Evolutionary conservation across 2,888 invertebrate species (phyloP).

Genomic region (Steinernema scapterisci): DNA sequence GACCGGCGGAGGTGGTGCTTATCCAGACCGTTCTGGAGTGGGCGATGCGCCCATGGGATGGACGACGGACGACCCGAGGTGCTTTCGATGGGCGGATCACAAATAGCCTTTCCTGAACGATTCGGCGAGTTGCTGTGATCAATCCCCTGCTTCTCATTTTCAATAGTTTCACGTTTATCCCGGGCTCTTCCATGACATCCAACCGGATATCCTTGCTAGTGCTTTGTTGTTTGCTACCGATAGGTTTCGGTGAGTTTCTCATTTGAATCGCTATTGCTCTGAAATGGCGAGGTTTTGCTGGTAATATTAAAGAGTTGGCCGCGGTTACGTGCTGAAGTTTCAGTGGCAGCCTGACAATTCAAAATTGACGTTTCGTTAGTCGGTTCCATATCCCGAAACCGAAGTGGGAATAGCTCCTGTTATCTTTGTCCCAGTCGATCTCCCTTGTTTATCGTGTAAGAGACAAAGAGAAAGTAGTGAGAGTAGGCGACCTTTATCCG

Average conservation of each 20-base stretch:
- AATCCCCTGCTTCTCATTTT: neutral
- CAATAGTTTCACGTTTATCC: neutral
- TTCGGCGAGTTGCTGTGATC: neutral
- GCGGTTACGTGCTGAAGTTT: too few species aligned
- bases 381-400: too few species aligned
- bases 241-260: neutral
- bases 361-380: too few species aligned
- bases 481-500: conserved; percentile 12
- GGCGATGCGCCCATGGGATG: conserved; percentile 20
- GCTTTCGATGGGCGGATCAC: conserved; percentile 26
- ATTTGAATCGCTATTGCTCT: neutral
- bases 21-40: conserved; percentile 1
- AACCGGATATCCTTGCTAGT: neutral
- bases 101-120: conserved; percentile 12
- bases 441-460: neutral
- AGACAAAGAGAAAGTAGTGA: conserved; percentile 23
- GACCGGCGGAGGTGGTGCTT: conserved; percentile 28
- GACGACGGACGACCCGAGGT: conserved; percentile 5
- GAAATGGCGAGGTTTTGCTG: neutral
- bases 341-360: too few species aligned
- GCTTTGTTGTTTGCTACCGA: neutral
- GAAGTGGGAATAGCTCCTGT: too few species aligned
- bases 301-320: too few species aligned
- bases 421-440: neutral
- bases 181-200: neutral